Base-by-base conservation (phyloP, 2,797 vertebrate genomes). In the Rachycentron canadum region DNA sequence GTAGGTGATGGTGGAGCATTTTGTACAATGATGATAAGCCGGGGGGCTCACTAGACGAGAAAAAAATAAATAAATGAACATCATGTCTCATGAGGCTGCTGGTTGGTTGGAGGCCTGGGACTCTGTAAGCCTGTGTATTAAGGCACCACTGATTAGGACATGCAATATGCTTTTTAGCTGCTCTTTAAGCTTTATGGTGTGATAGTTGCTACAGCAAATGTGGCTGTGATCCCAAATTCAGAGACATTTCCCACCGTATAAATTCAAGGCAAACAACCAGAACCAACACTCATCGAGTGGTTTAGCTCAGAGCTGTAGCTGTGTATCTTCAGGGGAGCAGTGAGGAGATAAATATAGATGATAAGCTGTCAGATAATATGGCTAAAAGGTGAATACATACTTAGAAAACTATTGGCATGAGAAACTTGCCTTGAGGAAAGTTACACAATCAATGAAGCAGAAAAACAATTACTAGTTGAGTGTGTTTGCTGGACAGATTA, bases 401-500 rank as follows among this genome's bases (percentile, higher is more conserved):
- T 82, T 79, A 59, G 53, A 69, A 69, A 62, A 75, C 40, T 67
- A 85, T 75, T 76, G 74, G 69, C 70, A 75, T 41, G 70, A 69
- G 63, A 79, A 16, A 59, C 65, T 79, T 57, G 67, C 74, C 60
- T 79, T 21, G 62, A 74, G 58, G 72, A 61, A 79, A 76, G 79
- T 72, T 49, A 72, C 71, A 78, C 69, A 66, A 78, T 84, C 87
- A 82, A 36, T 81, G 77, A 69, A 67, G 81, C 76, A 36, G 45
- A 73, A 73, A 73, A 81, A 75, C 71, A 78, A 85, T 85, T 78
- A 71, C 71, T 61, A 67, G 45, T 55, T 40, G 61, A 73, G 65
- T 72, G 9, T 62, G 68, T 80, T 84, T 74, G 81, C 67, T 65
- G 70, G 68, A 81, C 69, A 78, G 78, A 87, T 79, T 26, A 74